Conservation (phyloP, 2,888 invertebrate species). For the Meandrusa payeni region DNA sequence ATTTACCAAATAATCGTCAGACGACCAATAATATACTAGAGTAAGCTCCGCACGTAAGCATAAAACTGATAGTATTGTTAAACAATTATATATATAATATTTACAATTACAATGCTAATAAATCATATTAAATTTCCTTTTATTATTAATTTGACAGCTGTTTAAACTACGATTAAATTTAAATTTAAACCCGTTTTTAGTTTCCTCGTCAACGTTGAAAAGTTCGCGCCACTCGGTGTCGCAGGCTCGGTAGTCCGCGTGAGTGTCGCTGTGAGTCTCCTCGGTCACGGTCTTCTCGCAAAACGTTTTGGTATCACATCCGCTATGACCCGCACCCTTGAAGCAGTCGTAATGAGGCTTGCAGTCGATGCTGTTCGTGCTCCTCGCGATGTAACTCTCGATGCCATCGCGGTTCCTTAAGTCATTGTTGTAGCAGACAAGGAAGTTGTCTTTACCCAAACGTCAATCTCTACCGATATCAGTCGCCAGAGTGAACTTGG, state of each 20-base stretch:
- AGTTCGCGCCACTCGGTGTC: constrained; percentile 48
- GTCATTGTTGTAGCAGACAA: constrained; percentile 42
- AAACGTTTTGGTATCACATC: constrained; percentile 28
- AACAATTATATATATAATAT: neutral
- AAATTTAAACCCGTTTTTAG: constrained; percentile 58
- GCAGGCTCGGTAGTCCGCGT: constrained; percentile 57
- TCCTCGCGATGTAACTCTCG: constrained; percentile 57
- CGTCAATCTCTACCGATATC: constrained; percentile 71
- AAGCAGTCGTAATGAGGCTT: constrained; percentile 74
- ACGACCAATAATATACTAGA: neutral
- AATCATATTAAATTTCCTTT: constrained; percentile 51
- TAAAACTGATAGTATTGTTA: constrained; percentile 1
- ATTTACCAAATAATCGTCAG: neutral
- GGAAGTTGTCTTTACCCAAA: constrained; percentile 43
- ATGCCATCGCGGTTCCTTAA: constrained; percentile 48
- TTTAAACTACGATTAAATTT: constrained; percentile 72
- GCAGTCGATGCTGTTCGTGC: constrained; percentile 68
- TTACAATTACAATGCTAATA: constrained; percentile 30
- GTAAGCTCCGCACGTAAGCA: constrained; percentile 9
- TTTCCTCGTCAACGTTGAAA: constrained; percentile 43
- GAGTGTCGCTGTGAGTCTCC: constrained; percentile 61
- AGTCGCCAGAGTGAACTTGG: constrained; percentile 64
- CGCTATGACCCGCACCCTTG: constrained; percentile 43
- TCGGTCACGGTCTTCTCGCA: constrained; percentile 34
- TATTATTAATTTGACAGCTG: constrained; percentile 63